Percentiles rank a stretch among this genome's conserved stretches.
Evolutionary conservation across 2,113 vertebrate species (phyloP).

Genomic region (Malaclemys terrapin): DNA sequence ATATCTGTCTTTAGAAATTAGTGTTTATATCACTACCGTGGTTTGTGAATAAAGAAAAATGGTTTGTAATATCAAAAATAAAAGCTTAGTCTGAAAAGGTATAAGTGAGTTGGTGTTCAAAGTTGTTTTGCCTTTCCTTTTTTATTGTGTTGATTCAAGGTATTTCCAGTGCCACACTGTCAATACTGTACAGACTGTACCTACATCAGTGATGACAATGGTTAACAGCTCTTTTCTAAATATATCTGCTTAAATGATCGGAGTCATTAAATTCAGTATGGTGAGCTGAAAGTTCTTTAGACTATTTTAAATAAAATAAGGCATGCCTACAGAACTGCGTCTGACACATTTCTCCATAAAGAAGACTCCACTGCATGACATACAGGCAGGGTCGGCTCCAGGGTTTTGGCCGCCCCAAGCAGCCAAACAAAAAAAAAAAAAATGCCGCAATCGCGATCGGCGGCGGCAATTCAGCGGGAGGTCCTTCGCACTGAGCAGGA

Average conservation of each 20-base stretch:
- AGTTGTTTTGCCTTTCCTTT: slow-evolving; percentile 64
- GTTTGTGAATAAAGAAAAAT: slow-evolving; percentile 91
- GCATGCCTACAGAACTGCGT: not conserved
- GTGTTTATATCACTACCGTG: slow-evolving; percentile 90
- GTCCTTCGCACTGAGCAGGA: too few species aligned
- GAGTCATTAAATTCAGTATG: rapidly evolving
- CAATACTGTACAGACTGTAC: rapidly evolving
- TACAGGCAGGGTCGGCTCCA: rapidly evolving
- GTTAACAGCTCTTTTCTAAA: rapidly evolving
- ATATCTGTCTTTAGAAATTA: slow-evolving; percentile 91
- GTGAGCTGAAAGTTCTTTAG: rapidly evolving
- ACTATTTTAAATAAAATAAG: rapidly evolving
- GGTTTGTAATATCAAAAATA: slow-evolving; percentile 92
- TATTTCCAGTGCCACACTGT: rapidly evolving
- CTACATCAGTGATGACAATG: rapidly evolving
- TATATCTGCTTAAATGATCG: not conserved
- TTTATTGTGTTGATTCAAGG: not conserved
- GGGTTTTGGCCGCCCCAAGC: too few species aligned
- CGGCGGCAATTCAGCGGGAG: too few species aligned
- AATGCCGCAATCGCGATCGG: too few species aligned
- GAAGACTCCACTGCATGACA: rapidly evolving
- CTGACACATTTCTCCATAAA: not conserved
- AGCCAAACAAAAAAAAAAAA: too few species aligned
- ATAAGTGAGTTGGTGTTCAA: slow-evolving; percentile 52
- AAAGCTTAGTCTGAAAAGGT: slow-evolving; percentile 89